phyloP scores from a whole-genome alignment of 2,113 vertebrate species.

The Trachemys scripta region DNA sequence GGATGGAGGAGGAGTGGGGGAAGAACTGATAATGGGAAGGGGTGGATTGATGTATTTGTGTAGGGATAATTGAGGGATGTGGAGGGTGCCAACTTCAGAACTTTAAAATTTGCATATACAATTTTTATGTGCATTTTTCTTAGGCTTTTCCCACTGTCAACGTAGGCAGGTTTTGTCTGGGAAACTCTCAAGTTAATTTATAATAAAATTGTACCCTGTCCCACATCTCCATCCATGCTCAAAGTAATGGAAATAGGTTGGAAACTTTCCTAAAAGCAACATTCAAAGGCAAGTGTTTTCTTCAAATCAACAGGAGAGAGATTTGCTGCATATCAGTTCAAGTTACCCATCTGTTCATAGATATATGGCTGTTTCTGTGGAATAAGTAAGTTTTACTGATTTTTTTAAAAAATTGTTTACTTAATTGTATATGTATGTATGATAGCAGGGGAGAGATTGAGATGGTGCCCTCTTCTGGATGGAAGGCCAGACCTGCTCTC shows the following conservation, averaged over 20 bases:
- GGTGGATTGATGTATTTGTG: neutral
- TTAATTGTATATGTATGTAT: neutral
- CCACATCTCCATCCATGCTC: neutral
- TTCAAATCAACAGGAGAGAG: neutral
- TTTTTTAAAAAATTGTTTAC: neutral
- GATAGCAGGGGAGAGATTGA: neutral
- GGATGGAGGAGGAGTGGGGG: neutral
- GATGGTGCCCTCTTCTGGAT: neutral
- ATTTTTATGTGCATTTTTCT: neutral
- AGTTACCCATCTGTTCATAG: neutral
- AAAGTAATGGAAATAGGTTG: neutral
- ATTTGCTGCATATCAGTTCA: neutral
- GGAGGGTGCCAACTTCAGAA: neutral
- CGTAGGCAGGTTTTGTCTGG: neutral
- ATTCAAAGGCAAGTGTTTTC: neutral
- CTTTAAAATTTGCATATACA: accelerated
- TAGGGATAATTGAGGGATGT: neutral
- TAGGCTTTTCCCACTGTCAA: neutral
- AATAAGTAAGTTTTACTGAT: neutral
- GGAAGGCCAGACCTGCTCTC: neutral
- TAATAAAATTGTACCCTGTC: neutral
- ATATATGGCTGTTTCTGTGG: neutral
- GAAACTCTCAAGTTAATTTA: neutral
- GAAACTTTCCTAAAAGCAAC: neutral
- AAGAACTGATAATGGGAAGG: neutral